These are phyloP conservation scores for Malurus splendens DNA, from an alignment of 2,797 vertebrate genomes.

Conservation along the genomic window DNA sequence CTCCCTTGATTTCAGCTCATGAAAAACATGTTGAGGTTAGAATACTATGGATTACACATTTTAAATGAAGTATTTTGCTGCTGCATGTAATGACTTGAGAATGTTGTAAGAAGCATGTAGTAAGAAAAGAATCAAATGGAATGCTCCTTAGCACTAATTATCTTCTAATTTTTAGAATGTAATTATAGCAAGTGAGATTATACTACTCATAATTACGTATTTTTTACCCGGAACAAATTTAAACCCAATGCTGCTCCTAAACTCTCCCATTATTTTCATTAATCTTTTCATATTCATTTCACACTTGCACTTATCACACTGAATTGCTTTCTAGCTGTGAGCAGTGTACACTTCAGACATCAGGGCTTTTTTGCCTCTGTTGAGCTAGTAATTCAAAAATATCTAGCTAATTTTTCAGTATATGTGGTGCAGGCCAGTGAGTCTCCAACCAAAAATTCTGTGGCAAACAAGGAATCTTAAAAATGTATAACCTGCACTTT, in stretches of 20 bases:
- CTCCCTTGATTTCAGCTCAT: neutral
- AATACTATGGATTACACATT: neutral
- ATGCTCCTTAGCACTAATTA: neutral
- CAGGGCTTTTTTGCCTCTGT: neutral
- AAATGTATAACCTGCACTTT: neutral
- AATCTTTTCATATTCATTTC: conserved; percentile 13
- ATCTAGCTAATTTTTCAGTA: neutral
- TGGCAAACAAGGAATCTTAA: neutral
- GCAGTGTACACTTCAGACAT: neutral
- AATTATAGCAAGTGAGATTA: neutral
- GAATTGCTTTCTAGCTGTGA: neutral
- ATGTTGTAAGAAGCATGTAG: neutral
- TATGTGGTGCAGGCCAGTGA: neutral
- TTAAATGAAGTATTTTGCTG: neutral
- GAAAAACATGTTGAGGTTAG: neutral
- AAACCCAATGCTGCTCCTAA: neutral
- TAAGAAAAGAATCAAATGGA: neutral
- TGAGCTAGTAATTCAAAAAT: neutral
- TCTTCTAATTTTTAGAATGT: neutral
- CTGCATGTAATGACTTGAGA: neutral
- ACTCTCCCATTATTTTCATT: neutral
- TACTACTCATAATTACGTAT: neutral
- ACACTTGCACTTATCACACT: neutral
- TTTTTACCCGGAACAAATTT: conserved; percentile 2
- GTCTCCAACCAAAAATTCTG: neutral